Conservation (phyloP, 2,888 invertebrate species). For the Linyphia triangularis region DNA sequence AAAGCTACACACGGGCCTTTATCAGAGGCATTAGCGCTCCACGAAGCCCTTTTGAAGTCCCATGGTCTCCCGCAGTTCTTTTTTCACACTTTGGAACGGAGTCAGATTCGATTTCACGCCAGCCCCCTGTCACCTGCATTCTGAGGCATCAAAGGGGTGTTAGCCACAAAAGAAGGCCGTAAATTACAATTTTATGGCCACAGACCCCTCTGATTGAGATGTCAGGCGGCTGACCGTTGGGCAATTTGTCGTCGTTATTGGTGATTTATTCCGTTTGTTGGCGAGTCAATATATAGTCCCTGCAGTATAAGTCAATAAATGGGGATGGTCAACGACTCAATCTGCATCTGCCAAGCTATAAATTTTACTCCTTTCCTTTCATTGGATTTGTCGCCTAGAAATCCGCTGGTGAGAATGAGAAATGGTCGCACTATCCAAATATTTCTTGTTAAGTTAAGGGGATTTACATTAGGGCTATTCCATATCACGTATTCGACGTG, state of each 20-base stretch:
- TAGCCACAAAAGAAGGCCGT: background rate
- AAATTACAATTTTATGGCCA: background rate
- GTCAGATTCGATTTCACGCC: background rate
- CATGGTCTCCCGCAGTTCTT: too few species aligned
- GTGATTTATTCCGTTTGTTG: background rate
- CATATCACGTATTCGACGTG: too few species aligned
- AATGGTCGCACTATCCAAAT: too few species aligned
- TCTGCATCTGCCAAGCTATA: background rate
- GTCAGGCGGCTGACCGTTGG: background rate
- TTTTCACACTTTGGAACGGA: background rate
- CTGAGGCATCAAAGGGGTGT: background rate
- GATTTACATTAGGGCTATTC: too few species aligned
- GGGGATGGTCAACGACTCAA: background rate
- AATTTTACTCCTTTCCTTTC: background rate
- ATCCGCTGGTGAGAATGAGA: too few species aligned
- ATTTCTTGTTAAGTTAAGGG: too few species aligned
- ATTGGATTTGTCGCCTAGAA: background rate
- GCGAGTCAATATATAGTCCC: background rate
- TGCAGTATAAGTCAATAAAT: too few species aligned
- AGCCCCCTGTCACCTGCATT: background rate
- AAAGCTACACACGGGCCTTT: background rate
- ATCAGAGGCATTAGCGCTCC: too few species aligned
- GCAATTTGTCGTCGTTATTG: background rate
- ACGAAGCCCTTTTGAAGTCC: background rate
- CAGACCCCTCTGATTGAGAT: background rate